A percentile compares a stretch with the other conserved stretches of the same genome.
Conservation (phyloP, 2,888 invertebrate species). For the Trissonchulus sp. region DNA sequence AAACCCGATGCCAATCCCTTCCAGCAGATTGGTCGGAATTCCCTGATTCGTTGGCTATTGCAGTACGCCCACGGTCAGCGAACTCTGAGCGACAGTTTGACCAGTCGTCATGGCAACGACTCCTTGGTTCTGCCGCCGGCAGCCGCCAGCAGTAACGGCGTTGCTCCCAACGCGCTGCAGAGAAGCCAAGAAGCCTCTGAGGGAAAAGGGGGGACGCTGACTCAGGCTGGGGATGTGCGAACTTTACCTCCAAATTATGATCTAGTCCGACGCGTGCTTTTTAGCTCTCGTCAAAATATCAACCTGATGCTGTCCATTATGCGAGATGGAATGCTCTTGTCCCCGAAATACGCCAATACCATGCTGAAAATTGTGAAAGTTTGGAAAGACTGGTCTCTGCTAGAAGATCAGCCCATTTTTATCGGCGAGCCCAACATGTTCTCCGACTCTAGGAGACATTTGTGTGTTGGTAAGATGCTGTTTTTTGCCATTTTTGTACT, state of each 20-base stretch:
- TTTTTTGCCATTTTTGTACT: too few relatives aligned
- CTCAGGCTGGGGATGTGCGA: background rate
- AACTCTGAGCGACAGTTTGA: background rate
- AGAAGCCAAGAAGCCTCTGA: background rate
- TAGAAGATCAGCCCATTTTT: slow-evolving; percentile 20
- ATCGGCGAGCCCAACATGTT: slow-evolving; percentile 4
- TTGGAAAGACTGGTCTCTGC: slow-evolving; percentile 22
- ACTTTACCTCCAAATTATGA: slow-evolving; percentile 29
- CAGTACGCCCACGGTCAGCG: slow-evolving; percentile 18
- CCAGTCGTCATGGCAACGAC: background rate
- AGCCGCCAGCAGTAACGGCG: background rate
- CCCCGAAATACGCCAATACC: slow-evolving; percentile 23
- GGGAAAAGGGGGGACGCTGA: background rate
- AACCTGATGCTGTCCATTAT: slow-evolving; percentile 37
- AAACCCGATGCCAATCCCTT: background rate
- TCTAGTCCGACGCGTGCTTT: slow-evolving; percentile 25
- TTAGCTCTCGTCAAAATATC: slow-evolving; percentile 6
- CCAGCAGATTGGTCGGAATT: background rate
- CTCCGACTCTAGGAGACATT: background rate
- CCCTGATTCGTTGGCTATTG: slow-evolving; percentile 16
- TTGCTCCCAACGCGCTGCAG: background rate
- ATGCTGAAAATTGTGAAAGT: slow-evolving; percentile 8
- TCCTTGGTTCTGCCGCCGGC: background rate
- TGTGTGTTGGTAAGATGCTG: background rate
- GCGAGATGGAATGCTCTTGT: slow-evolving; percentile 18